These are phyloP conservation scores for Artibeus lituratus DNA, from an alignment of 2,797 vertebrate species.

Conservation along the genomic window DNA sequence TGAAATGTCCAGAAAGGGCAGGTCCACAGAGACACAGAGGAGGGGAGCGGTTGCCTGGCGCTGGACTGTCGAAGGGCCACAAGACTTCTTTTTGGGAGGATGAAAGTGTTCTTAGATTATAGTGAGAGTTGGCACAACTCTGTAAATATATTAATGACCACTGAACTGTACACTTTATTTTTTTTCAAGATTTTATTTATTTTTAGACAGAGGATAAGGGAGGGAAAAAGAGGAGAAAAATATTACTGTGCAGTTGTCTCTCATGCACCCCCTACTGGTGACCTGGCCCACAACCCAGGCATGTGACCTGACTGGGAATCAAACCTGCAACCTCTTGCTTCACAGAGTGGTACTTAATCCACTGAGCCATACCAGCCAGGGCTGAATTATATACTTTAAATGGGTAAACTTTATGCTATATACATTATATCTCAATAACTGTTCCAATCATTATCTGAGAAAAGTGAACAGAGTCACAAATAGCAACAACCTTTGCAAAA, in stretches of 20 bases:
- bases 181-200: too few species aligned
- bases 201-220: too few species aligned
- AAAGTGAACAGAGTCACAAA: neutral
- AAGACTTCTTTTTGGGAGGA: neutral
- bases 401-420: neutral
- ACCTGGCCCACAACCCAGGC: too few species aligned
- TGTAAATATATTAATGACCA: neutral
- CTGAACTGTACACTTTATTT: neutral
- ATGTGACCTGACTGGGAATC: too few species aligned
- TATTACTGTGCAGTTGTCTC: too few species aligned
- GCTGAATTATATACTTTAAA: neutral
- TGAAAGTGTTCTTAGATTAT: neutral
- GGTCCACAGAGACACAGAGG: neutral
- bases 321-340: too few species aligned
- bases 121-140: neutral
- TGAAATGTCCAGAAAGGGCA: neutral
- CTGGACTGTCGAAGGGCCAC: neutral
- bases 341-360: too few species aligned
- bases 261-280: too few species aligned
- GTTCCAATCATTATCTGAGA: neutral
- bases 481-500: neutral
- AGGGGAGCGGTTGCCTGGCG: neutral
- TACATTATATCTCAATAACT: constrained; percentile 9
- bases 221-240: too few species aligned
- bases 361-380: too few species aligned